Evolutionary conservation across 2,888 invertebrate species (phyloP).

Genomic region (Gerris lacustris): DNA sequence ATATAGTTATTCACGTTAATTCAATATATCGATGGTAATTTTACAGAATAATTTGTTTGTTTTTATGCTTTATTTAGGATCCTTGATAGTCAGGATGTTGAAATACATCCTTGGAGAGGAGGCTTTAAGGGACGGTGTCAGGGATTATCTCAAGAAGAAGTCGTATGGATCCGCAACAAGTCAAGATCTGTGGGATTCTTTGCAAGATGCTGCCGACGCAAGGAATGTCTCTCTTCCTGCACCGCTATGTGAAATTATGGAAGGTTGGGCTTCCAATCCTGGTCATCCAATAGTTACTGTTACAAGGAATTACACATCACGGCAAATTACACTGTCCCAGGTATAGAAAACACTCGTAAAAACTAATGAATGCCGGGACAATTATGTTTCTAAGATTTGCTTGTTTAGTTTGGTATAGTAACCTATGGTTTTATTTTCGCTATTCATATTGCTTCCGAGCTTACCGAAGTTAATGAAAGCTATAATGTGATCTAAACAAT

Average conservation of each 20-base stretch:
- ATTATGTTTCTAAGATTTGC: too few species aligned
- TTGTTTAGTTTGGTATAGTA: too few species aligned
- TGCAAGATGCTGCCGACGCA: not conserved
- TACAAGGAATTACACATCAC: conserved; percentile 3
- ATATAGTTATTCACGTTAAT: too few species aligned
- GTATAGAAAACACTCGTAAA: not conserved
- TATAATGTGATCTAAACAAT: too few species aligned
- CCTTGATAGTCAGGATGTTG: conserved; percentile 25
- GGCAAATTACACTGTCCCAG: not conserved
- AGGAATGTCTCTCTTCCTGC: not conserved
- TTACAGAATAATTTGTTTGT: not conserved
- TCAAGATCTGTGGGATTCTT: conserved; percentile 8
- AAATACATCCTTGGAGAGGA: conserved; percentile 22
- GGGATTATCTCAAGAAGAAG: conserved; percentile 20
- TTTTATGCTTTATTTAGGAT: conserved; percentile 17
- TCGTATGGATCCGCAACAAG: conserved; percentile 21
- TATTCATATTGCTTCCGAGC: too few species aligned
- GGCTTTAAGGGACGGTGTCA: conserved; percentile 21
- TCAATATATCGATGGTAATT: too few species aligned
- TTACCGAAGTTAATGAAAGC: too few species aligned
- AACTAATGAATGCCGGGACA: too few species aligned
- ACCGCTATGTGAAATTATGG: not conserved
- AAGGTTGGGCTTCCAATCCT: not conserved
- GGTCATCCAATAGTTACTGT: conserved; percentile 6
- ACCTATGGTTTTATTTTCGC: too few species aligned